Percentiles rank a stretch among this genome's conserved stretches.
Conservation (phyloP, 2,888 invertebrate species). For the Carabus problematicus region DNA sequence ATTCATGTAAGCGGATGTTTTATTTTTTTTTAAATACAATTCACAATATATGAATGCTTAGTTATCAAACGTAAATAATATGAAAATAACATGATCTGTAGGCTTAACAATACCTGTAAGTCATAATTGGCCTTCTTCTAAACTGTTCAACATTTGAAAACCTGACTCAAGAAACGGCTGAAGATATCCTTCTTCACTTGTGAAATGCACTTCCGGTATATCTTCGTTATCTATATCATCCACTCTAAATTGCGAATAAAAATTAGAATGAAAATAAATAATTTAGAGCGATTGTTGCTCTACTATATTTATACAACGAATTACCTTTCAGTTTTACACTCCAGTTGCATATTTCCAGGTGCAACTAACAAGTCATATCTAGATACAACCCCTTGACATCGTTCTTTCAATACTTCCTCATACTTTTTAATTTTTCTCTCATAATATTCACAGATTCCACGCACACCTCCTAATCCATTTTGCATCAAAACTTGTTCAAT, state of each 20-base stretch:
- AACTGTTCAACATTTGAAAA: conserved; percentile 38
- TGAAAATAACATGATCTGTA: background rate
- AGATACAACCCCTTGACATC: conserved; percentile 22
- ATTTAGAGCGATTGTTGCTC: background rate
- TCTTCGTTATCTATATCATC: conserved; percentile 39
- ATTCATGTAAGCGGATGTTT: background rate
- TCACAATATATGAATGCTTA: too few species aligned
- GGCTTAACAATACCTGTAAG: conserved; percentile 15
- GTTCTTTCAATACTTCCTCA: conserved; percentile 27
- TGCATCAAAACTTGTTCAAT: conserved; percentile 32
- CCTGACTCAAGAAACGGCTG: conserved; percentile 40
- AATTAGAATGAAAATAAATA: background rate
- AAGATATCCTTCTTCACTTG: conserved; percentile 39
- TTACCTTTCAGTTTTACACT: conserved; percentile 33
- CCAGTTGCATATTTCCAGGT: conserved; percentile 30
- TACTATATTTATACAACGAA: background rate
- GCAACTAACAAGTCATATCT: conserved; percentile 23
- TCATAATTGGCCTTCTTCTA: conserved; percentile 35
- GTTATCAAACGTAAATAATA: conserved; percentile 3
- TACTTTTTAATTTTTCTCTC: conserved; percentile 36
- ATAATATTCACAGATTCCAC: conserved; percentile 35
- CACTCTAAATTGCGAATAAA: conserved; percentile 9
- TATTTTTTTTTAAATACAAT: background rate
- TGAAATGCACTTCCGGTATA: conserved; percentile 40
- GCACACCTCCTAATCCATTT: conserved; percentile 32